Conservation (phyloP, 2,797 vertebrate species). For the Hoplostethus atlanticus region DNA sequence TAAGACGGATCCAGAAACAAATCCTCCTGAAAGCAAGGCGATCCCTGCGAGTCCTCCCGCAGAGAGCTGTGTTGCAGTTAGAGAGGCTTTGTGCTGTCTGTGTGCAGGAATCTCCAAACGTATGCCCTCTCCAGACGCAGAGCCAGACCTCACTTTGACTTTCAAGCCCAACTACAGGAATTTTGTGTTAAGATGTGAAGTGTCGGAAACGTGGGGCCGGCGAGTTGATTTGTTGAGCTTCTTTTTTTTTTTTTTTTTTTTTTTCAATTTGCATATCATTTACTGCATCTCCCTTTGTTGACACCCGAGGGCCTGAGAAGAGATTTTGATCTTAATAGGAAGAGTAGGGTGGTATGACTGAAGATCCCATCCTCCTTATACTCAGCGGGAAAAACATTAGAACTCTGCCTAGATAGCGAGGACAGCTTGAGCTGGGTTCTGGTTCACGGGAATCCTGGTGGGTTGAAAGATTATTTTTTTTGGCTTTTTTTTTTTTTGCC, state of each 20-base stretch:
- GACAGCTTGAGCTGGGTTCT: slow-evolving; percentile 68
- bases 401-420: slow-evolving; percentile 73
- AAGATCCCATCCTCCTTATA: slow-evolving; percentile 80
- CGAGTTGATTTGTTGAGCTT: slow-evolving; percentile 81
- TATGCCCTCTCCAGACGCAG: slow-evolving; percentile 62
- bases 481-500: too few species aligned
- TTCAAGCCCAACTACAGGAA: slow-evolving; percentile 78
- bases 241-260: slow-evolving; percentile 62
- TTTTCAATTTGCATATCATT: slow-evolving; percentile 89
- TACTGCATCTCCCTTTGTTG: slow-evolving; percentile 88
- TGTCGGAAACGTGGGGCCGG: slow-evolving; percentile 79
- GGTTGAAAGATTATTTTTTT: background rate
- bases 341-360: slow-evolving; percentile 85
- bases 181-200: slow-evolving; percentile 80
- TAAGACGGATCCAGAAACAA: slow-evolving; percentile 72
- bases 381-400: slow-evolving; percentile 80
- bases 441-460: slow-evolving; percentile 62
- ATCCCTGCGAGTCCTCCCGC: slow-evolving; percentile 64
- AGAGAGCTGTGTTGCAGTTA: slow-evolving; percentile 66
- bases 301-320: slow-evolving; percentile 85
- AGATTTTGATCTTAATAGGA: slow-evolving; percentile 88
- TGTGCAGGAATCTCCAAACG: slow-evolving; percentile 70
- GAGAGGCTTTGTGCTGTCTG: slow-evolving; percentile 77
- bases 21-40: slow-evolving; percentile 68
- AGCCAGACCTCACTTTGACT: slow-evolving; percentile 78